Conservation (phyloP, 1,140 invertebrate species). For the Nymphalis io region DNA sequence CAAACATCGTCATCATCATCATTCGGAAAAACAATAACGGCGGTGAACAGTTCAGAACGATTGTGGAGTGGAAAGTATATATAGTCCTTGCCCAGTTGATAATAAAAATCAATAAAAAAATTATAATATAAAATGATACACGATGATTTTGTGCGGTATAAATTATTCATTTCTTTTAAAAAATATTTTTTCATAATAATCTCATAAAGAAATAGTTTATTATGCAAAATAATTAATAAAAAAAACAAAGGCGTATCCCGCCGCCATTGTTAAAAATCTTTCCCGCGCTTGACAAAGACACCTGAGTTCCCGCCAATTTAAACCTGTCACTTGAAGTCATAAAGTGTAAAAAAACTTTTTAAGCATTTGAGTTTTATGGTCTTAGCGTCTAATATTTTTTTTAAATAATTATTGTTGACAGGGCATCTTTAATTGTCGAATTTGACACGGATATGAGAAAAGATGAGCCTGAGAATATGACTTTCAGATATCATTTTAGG, state of each 20-base stretch:
- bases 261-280: conserved; percentile 22
- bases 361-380: not conserved
- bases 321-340: conserved; percentile 24
- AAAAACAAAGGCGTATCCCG: conserved; percentile 14
- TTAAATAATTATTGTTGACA: not conserved
- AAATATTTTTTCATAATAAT: not conserved
- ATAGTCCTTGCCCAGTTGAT: too few species aligned
- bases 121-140: too few species aligned
- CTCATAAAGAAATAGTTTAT: not conserved
- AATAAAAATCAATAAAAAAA: too few species aligned
- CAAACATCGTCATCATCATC: too few species aligned
- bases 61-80: too few species aligned
- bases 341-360: conserved; percentile 19
- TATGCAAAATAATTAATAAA: conserved; percentile 14
- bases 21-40: too few species aligned
- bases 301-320: conserved; percentile 27
- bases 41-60: too few species aligned
- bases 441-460: conserved; percentile 16
- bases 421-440: not conserved
- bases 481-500: not conserved
- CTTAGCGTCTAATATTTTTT: not conserved
- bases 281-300: conserved; percentile 27
- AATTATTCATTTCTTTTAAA: too few species aligned
- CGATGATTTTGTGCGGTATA: too few species aligned
- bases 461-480: conserved; percentile 4